Evolutionary conservation across 2,797 vertebrate species (phyloP), one percentile per base, ranked within the genome.

Genomic region (Molossus molossus): DNA sequence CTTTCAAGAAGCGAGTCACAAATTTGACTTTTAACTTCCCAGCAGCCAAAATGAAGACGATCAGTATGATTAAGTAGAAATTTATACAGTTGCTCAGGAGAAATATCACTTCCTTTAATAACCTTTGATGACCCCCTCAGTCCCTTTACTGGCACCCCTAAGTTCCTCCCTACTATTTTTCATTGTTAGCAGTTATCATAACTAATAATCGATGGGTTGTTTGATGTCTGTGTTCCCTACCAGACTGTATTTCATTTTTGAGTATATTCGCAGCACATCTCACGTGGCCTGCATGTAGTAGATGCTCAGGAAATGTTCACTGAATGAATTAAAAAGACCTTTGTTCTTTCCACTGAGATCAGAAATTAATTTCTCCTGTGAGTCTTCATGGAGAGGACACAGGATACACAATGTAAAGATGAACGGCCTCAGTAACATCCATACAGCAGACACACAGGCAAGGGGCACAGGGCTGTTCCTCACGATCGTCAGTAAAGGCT

Each of bases 21-120:
- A 58, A 76, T 80, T 90, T 89, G 55, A 77, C 69, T 90, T 93
- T 72, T 62, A 91, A 73, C 37, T 73, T 95, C 25, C 79, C n/a
- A 86, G 60, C 65, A 94, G 27, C 76, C 80, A 87, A 50, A 67
- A 37, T 86, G 20, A 90, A 60, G 37, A 94, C 20, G 48, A 48
- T 79, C 64, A 37, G 2, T 57, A 17, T 90, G 76, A 87, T 64
- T 77, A 58, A 80, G 53, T 12, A 79, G 57, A 86, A 92, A 87
- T 91, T 15, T 12, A 37, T 29, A 7, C 13, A 81, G 45, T 29
- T 83, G n/a, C 17, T 86, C 79, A 89, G 17, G 67, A 90, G 67
- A 92, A 86, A 64, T 23, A 69, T 29, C 27, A 76, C 25, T 57
- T 75, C 40, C 29, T 81, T 45, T 33, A 92, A 67, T 25, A 65